Evolutionary conservation across 2,888 invertebrate species (phyloP), one percentile per base, ranked within the genome.

Genomic region (Tetrapedia diversipes): DNA sequence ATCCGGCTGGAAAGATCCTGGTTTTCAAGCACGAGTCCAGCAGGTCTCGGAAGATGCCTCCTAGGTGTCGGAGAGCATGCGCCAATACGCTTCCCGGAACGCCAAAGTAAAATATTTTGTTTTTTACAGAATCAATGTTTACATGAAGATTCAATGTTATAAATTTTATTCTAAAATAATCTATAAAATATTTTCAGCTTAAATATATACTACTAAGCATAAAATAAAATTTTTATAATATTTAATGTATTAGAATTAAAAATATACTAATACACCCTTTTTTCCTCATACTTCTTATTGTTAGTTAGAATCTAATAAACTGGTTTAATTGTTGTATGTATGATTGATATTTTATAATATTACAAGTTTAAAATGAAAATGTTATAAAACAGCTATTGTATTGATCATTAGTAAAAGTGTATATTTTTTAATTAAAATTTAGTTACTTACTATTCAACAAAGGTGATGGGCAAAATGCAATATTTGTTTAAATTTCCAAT

Each of bases 181-280:
- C 29, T 32, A 7, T 29, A 24, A 51, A 57, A 49, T 53, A 37
- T 32, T 14, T 19, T 2, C 14, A 14, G 24, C 29, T 49, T 41
- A 51, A 45, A 45, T 49, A 59, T 69, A 56, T 74, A 71, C n/a
- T n/a, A n/a, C n/a, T n/a, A n/a, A n/a, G n/a, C n/a, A n/a, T 69
- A 64, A 76, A 79, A 32, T 37, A 19, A 39, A 29, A 43, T 24
- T 19, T 37, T 4, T 43, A 16, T 72, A 45, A 41, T 32, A 66
- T 49, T 60, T 34, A 47, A 14, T 22, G n/a, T 24, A 63, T 51
- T 63, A 51, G 4, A 41, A 47, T 61, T 56, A 65, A 22, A 59
- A 63, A 68, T 74, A 56, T 78, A 76, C 71, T 78, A 80, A 78
- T 83, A 76, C 79, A 81, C 74, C 68, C 56, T 74, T 59, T 79